Evolutionary conservation across 2,113 vertebrate genomes (phyloP), one percentile per base, ranked within the genome.

Genomic region (Actinemys pallida): DNA sequence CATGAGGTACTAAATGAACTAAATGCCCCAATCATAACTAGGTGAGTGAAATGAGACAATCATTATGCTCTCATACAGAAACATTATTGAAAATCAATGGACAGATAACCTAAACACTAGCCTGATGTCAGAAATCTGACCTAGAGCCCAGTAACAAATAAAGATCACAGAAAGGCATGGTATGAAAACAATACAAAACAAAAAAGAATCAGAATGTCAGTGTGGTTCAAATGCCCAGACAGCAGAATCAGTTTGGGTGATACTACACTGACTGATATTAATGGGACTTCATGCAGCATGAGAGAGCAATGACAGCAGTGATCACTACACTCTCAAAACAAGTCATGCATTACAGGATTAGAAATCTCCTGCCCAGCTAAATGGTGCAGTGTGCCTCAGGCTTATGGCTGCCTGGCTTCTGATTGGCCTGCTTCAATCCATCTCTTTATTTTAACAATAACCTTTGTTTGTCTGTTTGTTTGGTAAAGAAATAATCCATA

Each of bases 181-280:
- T 29, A 57, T 31, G 20, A 90, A 86, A 92, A 65, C 47, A 82
- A 81, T 56, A 12, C 4, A 19, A 31, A 52, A 39, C 19, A 25
- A 24, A 86, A 81, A 90, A 49, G 78, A 69, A 83, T 82, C 53
- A 57, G 54, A 75, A 75, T 53, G 49, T 87, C 87, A 85, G 19
- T 62, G 25, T 5, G 85, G 89, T 81, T 95, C 81, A 93, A 81
- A 87, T 59, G 80, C 57, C 54, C 49, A n/a, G 79, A 79, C 62
- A 84, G 57, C 69, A 82, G 31, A 47, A 81, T 83, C 22, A 29
- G 69, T 56, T 76, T 50, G 81, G 52, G 39, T n/a, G 45, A 87
- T 65, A 35, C 6, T 50, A 59, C 31, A 35, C n/a, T 89, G 94
- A 90, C 84, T 96, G 65, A 84, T 49, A 89, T 53, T 90, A 96